Base-by-base conservation (phyloP, 2,797 vertebrate species). In the Tragelaphus oryx region DNA sequence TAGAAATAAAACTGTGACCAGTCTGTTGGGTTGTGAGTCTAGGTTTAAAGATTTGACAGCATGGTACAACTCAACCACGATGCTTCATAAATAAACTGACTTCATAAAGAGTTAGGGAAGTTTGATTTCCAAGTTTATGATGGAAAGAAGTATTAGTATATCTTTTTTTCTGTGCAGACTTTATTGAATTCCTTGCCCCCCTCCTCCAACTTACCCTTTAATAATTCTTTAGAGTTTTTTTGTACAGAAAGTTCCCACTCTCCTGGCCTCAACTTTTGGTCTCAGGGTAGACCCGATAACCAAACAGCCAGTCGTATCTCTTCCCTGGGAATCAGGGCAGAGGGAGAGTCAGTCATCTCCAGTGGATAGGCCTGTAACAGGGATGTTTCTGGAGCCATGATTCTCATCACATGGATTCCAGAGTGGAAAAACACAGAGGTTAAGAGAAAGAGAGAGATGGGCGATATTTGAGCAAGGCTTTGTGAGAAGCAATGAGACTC, bases 91-190 rank as follows among this genome's bases (percentile, higher is more conserved):
- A 93, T 57, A 84, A 86, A 55, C 2, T 33, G 60, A 82, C 52
- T 96, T 89, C 41, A 86, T 7, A 86, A n/a, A 86, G 46, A 89
- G 41, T 62, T 78, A 90, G 62, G 33, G 4, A n/a, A 44, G 80
- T 89, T 96, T 65, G 59, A 60, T 50, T 86, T 85, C 76, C 5
- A 92, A 80, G 75, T 80, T 83, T 74, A 90, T 54, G 76, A 92
- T 54, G 83, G 87, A 95, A 93, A 86, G 10, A 95, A 80, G 14
- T 76, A 30, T 75, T 89, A 54, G n/a, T 24, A 60, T 8, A 44
- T n/a, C 88, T 92, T 91, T 87, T 71, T 85, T 46, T 62, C 48
- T 74, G 9, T 60, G 41, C 28, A 71, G 60, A 41, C 20, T 4
- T 83, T 48, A 50, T 2, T 55, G 24, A 68, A 60, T 62, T 52